Evolutionary conservation across 2,113 vertebrate genomes (phyloP).

Genomic region (Hippocampus guttulatus): DNA sequence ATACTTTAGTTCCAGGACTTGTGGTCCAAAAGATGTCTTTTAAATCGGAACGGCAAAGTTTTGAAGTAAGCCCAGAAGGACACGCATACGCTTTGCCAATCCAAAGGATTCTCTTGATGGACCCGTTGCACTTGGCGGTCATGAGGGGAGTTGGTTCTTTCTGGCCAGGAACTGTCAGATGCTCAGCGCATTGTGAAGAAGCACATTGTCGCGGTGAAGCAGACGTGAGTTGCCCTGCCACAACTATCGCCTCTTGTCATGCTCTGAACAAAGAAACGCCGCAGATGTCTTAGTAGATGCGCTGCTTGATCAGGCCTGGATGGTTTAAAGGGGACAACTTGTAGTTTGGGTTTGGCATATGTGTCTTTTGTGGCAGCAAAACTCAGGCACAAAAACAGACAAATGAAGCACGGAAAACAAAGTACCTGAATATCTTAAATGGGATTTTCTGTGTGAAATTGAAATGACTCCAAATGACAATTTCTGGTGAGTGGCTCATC

Average conservation of each 20-base stretch:
- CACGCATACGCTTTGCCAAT: no score
- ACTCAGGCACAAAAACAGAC: no score
- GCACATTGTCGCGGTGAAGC: background rate
- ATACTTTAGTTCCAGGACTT: conserved; percentile 8
- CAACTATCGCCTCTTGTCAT: background rate
- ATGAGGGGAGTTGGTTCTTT: background rate
- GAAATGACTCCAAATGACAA: no score
- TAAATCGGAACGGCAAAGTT: background rate
- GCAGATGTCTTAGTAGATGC: background rate
- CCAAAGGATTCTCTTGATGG: no score
- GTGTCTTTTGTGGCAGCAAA: no score
- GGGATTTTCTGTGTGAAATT: no score
- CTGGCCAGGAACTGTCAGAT: background rate
- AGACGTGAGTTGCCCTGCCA: background rate
- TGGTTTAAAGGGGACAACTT: no score
- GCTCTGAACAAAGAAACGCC: background rate
- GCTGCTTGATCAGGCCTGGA: background rate
- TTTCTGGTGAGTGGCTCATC: no score
- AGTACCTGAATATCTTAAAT: no score
- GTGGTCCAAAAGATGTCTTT: background rate
- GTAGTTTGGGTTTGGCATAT: no score
- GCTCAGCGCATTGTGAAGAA: background rate
- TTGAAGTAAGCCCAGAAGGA: background rate
- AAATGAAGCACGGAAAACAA: no score
- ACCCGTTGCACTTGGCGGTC: background rate